A percentile compares a stretch with the other conserved stretches of the same genome.
These are phyloP conservation scores for Eupithecia pulchellata DNA, from an alignment of 2,888 invertebrate species.

Conservation along the genomic window DNA sequence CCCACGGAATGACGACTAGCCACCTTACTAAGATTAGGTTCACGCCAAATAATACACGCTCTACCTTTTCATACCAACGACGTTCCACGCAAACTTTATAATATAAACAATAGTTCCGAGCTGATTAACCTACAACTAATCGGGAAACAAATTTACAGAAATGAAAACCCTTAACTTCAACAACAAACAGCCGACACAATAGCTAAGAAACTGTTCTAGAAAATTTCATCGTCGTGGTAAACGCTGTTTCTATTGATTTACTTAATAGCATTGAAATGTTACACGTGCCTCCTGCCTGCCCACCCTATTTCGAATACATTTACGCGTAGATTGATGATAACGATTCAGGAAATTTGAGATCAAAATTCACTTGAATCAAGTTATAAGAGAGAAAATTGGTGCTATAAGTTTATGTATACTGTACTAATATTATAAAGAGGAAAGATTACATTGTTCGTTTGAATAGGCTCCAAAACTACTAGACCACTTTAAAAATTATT, in stretches of 20 bases:
- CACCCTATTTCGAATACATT: constrained; percentile 13
- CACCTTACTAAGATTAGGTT: constrained; percentile 58
- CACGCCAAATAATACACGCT: constrained; percentile 57
- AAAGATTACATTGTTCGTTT: too few species aligned
- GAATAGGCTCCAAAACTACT: too few species aligned
- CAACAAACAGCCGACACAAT: constrained; percentile 31
- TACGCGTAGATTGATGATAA: constrained; percentile 15
- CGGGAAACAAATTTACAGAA: constrained; percentile 17
- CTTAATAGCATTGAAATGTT: constrained; percentile 30
- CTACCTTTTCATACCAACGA: constrained; percentile 36
- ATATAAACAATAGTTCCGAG: constrained; percentile 12
- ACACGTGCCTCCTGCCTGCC: constrained; percentile 28
- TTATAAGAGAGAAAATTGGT: background rate
- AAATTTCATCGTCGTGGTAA: constrained; percentile 33
- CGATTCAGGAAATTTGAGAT: background rate
- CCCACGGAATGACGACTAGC: constrained; percentile 65
- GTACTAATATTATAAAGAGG: too few species aligned
- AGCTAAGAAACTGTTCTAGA: constrained; percentile 32
- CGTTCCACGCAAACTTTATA: constrained; percentile 14
- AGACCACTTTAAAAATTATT: too few species aligned
- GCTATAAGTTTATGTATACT: background rate
- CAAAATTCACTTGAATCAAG: constrained; percentile 2
- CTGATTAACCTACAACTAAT: constrained; percentile 10
- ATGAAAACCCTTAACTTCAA: constrained; percentile 20
- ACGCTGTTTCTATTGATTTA: constrained; percentile 33